phyloP scores from a whole-genome alignment of 2,113 vertebrate species.

The Mobula birostris region DNA sequence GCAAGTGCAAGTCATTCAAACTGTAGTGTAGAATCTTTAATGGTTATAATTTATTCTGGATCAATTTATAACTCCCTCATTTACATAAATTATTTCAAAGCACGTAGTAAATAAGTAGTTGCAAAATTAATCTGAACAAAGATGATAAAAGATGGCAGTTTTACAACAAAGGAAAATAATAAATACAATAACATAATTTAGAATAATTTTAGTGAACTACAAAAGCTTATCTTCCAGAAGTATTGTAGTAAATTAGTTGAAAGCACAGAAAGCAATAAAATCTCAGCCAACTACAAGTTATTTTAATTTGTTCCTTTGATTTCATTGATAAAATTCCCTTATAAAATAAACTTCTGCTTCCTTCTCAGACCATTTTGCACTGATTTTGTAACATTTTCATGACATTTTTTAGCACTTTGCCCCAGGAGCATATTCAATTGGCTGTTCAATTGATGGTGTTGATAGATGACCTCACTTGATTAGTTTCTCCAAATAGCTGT shows the following conservation, averaged over 20 bases:
- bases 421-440: neutral
- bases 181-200: neutral
- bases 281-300: neutral
- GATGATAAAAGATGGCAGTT: neutral
- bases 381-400: neutral
- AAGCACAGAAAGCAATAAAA: neutral
- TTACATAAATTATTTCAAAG: neutral
- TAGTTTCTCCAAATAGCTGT: slow-evolving; percentile 22
- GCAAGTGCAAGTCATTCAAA: neutral
- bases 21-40: neutral
- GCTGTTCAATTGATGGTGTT: neutral
- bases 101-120: neutral
- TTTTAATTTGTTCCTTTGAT: neutral
- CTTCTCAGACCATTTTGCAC: neutral
- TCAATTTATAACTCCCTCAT: neutral
- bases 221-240: neutral
- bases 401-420: slow-evolving; percentile 31
- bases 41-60: neutral
- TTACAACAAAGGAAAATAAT: neutral
- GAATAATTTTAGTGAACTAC: neutral
- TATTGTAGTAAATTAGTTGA: neutral
- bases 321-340: neutral
- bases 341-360: neutral
- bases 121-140: neutral
- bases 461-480: slow-evolving; percentile 26